Evolutionary conservation across 2,888 invertebrate species (phyloP).

Genomic region (Agrochola circellaris): DNA sequence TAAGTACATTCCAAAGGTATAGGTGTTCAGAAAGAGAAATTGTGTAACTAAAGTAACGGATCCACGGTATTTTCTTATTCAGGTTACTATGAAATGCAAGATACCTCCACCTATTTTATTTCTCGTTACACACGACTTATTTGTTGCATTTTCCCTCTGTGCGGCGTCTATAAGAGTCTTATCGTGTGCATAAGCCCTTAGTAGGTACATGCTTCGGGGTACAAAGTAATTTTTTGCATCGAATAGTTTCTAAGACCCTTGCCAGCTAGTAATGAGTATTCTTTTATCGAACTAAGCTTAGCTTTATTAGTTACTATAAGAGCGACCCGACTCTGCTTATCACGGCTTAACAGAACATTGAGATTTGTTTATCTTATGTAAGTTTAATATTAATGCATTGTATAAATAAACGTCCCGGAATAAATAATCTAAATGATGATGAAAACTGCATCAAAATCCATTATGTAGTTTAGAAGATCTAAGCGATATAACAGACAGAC

Average conservation of each 20-base stretch:
- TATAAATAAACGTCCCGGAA: too few relatives aligned
- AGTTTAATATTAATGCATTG: too few relatives aligned
- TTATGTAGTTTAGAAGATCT: too few relatives aligned
- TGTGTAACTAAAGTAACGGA: slow-evolving; percentile 4
- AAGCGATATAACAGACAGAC: too few relatives aligned
- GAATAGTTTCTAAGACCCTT: not conserved
- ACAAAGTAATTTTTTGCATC: not conserved
- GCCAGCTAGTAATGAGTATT: not conserved
- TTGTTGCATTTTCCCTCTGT: slow-evolving; percentile 31
- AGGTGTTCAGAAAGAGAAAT: slow-evolving; percentile 1
- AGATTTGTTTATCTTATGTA: not conserved
- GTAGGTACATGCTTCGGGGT: too few relatives aligned
- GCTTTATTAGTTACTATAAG: not conserved
- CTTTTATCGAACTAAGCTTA: not conserved
- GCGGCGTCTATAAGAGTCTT: slow-evolving; percentile 2
- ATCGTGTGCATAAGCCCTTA: slow-evolving; percentile 1
- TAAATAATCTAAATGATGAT: too few relatives aligned
- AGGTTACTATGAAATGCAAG: slow-evolving; percentile 24
- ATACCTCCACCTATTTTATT: slow-evolving; percentile 19
- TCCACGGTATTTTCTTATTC: slow-evolving; percentile 28
- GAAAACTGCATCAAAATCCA: too few relatives aligned
- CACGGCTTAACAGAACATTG: not conserved
- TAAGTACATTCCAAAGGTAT: not conserved
- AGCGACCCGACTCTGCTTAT: not conserved
- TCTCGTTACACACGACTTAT: slow-evolving; percentile 43